Percentiles rank a stretch among this genome's conserved stretches.
phyloP scores from a whole-genome alignment of 2,797 vertebrate species.

The Rhinella marina region DNA sequence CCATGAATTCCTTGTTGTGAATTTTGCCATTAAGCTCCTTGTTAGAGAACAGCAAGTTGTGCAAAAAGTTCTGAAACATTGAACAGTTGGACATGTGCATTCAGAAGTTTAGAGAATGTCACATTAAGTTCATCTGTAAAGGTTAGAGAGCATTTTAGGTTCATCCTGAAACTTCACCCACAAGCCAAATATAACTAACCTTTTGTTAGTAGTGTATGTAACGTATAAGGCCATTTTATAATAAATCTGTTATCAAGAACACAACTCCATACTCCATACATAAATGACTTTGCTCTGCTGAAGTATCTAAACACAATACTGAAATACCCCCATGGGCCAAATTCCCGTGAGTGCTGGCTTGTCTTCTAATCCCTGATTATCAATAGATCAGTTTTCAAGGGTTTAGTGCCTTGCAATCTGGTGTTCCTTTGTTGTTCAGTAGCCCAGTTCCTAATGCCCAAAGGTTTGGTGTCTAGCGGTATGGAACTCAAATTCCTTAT shows the following conservation, averaged over 20 bases:
- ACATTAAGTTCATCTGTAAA: too few species aligned
- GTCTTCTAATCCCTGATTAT: background rate
- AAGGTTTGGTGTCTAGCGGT: background rate
- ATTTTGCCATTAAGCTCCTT: too few species aligned
- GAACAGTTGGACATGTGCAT: too few species aligned
- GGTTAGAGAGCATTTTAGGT: too few species aligned
- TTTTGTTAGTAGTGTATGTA: background rate
- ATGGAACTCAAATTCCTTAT: background rate
- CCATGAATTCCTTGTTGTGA: too few species aligned
- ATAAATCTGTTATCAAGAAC: background rate
- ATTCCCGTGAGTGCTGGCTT: background rate
- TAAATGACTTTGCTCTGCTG: background rate
- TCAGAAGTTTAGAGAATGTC: too few species aligned
- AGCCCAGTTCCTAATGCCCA: too few species aligned
- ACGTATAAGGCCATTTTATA: background rate
- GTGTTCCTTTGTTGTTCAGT: background rate
- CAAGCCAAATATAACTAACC: too few species aligned
- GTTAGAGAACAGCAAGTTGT: too few species aligned
- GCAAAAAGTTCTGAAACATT: too few species aligned
- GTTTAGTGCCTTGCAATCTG: background rate
- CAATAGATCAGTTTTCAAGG: background rate
- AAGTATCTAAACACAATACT: background rate
- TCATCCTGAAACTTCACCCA: too few species aligned
- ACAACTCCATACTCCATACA: background rate
- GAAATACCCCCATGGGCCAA: background rate